Percentiles rank a stretch among this genome's conserved stretches.
These are phyloP conservation scores for Leptodactylus fallax DNA, from an alignment of 2,797 vertebrate species.

Conservation along the genomic window DNA sequence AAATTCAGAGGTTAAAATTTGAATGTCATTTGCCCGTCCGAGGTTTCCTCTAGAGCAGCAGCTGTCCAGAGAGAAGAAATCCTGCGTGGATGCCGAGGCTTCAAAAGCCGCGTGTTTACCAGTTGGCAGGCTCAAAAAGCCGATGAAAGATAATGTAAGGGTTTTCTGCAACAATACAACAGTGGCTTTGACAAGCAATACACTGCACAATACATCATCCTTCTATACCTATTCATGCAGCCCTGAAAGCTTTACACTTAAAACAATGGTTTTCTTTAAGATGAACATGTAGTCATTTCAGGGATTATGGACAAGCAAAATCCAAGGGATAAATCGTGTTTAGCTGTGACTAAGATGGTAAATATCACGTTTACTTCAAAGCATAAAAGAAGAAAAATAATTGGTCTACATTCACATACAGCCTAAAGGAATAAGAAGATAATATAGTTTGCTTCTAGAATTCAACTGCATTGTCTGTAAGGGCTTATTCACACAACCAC, in stretches of 20 bases:
- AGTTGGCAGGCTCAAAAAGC: constrained; percentile 58
- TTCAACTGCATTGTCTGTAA: too few relatives aligned
- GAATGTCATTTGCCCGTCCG: constrained; percentile 94
- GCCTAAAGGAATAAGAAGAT: background rate
- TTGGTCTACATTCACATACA: background rate
- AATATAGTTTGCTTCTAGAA: too few relatives aligned
- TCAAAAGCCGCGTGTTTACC: constrained; percentile 70
- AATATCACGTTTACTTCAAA: background rate
- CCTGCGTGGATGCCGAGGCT: constrained; percentile 84
- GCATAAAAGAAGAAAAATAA: background rate
- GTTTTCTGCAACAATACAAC: constrained; percentile 36
- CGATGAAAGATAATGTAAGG: constrained; percentile 49
- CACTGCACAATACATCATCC: background rate
- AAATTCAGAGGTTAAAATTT: constrained; percentile 96
- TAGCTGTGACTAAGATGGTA: background rate
- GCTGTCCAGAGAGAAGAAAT: constrained; percentile 79
- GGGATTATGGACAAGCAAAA: background rate
- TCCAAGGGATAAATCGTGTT: background rate
- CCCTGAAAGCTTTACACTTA: constrained; percentile 1
- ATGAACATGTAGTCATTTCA: background rate
- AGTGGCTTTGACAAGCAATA: background rate
- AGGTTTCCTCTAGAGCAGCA: constrained; percentile 88
- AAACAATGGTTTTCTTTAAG: background rate
- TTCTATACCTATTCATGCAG: background rate
- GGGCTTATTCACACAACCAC: too few relatives aligned